phyloP scores from a whole-genome alignment of 1,140 invertebrate species.

The Mamestra configurata region DNA sequence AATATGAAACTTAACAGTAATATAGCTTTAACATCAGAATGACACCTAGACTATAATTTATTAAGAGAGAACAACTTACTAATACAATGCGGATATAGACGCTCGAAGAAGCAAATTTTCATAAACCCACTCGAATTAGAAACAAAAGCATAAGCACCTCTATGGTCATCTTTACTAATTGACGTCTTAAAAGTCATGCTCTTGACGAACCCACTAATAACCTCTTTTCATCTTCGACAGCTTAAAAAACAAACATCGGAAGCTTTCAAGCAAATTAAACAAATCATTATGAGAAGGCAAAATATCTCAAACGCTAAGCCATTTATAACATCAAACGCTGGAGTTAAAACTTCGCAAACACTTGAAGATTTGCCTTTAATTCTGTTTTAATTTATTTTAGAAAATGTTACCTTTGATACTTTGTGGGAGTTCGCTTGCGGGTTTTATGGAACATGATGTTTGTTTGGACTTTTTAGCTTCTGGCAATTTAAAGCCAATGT shows the following conservation, averaged over 20 bases:
- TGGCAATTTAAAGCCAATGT: not conserved
- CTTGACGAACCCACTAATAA: not conserved
- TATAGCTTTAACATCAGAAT: too few species aligned
- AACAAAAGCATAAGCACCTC: not conserved
- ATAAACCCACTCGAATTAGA: not conserved
- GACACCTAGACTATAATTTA: too few species aligned
- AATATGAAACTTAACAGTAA: too few species aligned
- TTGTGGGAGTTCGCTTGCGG: not conserved
- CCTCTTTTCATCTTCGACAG: conserved; percentile 23
- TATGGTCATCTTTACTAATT: not conserved
- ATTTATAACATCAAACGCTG: conserved; percentile 6
- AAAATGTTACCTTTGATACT: conserved; percentile 15
- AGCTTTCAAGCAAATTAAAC: conserved; percentile 25
- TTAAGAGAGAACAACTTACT: too few species aligned
- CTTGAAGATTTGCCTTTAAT: conserved; percentile 1
- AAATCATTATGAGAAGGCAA: conserved; percentile 25
- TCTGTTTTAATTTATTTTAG: conserved; percentile 6
- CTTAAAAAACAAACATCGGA: conserved; percentile 1
- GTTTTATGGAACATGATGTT: too few species aligned
- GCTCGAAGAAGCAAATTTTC: too few species aligned
- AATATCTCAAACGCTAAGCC: not conserved
- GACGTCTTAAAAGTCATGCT: not conserved
- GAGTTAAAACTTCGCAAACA: conserved; percentile 4
- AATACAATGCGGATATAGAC: too few species aligned
- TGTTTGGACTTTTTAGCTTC: not conserved